phyloP scores from a whole-genome alignment of 53 echinoderm and acorn worm species.

The Echinometra lucunter region DNA sequence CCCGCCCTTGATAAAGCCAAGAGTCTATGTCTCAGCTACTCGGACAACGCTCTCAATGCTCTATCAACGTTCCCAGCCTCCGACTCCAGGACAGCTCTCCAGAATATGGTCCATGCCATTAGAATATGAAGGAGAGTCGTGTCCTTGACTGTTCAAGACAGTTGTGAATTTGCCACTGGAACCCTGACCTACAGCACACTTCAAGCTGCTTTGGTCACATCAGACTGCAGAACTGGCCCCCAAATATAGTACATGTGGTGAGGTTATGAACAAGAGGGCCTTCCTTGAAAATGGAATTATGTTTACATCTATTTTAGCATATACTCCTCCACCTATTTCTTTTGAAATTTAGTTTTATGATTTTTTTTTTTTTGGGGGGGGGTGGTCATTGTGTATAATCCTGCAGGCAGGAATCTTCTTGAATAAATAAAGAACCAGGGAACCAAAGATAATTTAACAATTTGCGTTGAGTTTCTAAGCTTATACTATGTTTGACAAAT shows the following conservation, averaged over 20 bases:
- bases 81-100: slow-evolving; percentile 79
- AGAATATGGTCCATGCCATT: slow-evolving; percentile 85
- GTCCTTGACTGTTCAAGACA: not conserved
- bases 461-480: too few relatives aligned
- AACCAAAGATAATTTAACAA: too few relatives aligned
- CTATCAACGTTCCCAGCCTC: slow-evolving; percentile 75
- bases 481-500: too few relatives aligned
- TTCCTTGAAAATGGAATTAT: too few relatives aligned
- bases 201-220: not conserved
- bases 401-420: not conserved
- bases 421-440: too few relatives aligned
- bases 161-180: not conserved
- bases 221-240: not conserved
- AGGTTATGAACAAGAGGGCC: not conserved
- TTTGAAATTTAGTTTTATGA: too few relatives aligned
- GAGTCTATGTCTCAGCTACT: slow-evolving; percentile 74
- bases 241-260: not conserved
- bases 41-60: slow-evolving; percentile 74
- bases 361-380: too few relatives aligned
- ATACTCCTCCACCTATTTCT: not conserved
- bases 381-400: not conserved
- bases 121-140: slow-evolving; percentile 38
- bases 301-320: not conserved
- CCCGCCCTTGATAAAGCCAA: slow-evolving; percentile 78
- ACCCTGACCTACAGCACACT: too few relatives aligned